These are phyloP conservation scores for Sus cebifrons DNA, from an alignment of 2,797 vertebrate genomes.

Conservation along the genomic window DNA sequence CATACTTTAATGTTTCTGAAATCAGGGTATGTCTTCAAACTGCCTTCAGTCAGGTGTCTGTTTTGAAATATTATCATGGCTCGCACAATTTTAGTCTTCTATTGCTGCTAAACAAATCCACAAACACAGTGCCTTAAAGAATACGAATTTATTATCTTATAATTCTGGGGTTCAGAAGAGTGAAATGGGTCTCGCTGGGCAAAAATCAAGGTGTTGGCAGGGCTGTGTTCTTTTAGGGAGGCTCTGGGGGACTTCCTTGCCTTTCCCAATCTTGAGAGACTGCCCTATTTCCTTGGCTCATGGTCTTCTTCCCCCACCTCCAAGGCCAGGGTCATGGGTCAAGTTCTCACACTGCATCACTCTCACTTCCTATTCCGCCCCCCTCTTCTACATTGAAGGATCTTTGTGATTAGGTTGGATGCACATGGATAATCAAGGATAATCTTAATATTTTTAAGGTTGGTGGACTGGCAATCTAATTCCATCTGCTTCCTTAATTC, in stretches of 20 bases:
- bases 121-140: background rate
- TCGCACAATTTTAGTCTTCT: background rate
- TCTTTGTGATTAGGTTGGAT: background rate
- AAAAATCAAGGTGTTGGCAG: background rate
- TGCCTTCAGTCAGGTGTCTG: background rate
- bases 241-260: background rate
- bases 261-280: background rate
- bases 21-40: background rate
- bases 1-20: background rate
- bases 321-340: background rate
- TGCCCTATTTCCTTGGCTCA: background rate
- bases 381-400: background rate
- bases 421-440: background rate
- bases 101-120: background rate
- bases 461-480: background rate
- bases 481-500: background rate
- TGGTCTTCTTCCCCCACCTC: background rate
- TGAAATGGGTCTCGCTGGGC: background rate
- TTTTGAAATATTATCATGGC: background rate
- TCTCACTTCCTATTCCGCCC: background rate
- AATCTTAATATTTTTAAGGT: background rate
- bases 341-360: background rate
- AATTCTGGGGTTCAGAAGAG: background rate
- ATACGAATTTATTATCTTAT: background rate
- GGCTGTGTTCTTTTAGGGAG: background rate